phyloP scores from a whole-genome alignment of 1,140 invertebrate species.

The Calosoma granatense region DNA sequence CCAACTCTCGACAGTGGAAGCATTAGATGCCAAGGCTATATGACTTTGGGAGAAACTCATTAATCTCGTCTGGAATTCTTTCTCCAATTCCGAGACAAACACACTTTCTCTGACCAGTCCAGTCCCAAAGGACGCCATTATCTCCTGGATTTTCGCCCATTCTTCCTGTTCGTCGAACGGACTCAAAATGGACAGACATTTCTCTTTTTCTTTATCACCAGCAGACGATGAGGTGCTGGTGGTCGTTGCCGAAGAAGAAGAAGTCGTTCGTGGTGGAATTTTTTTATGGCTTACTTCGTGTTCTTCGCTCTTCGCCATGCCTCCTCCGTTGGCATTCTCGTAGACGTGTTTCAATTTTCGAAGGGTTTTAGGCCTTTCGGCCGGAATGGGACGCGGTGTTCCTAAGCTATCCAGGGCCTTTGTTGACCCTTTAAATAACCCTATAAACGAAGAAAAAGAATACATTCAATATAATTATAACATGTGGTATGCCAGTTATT shows the following conservation, averaged over 20 bases:
- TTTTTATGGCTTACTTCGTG: conserved; percentile 30
- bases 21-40: conserved; percentile 30
- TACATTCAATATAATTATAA: conserved; percentile 10
- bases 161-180: conserved; percentile 89
- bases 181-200: conserved; percentile 64
- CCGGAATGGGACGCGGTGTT: conserved; percentile 41
- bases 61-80: conserved; percentile 65
- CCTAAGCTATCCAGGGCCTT: conserved; percentile 45
- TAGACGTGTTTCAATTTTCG: conserved; percentile 56
- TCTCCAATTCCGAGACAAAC: conserved; percentile 72
- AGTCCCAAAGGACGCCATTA: conserved; percentile 84
- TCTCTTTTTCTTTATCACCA: conserved; percentile 36
- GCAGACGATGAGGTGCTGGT: conserved; percentile 21
- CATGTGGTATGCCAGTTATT: neutral
- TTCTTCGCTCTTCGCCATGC: conserved; percentile 34
- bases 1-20: conserved; percentile 62
- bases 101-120: conserved; percentile 69
- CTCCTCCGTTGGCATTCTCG: conserved; percentile 35
- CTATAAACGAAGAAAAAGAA: conserved; percentile 37
- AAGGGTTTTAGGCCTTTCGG: conserved; percentile 62
- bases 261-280: conserved; percentile 31
- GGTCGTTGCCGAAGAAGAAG: conserved; percentile 18
- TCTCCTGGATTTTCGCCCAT: conserved; percentile 90
- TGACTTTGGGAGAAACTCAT: conserved; percentile 43
- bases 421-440: conserved; percentile 67